phyloP scores from a whole-genome alignment of 1,140 invertebrate genomes.

The Lerema accius region DNA sequence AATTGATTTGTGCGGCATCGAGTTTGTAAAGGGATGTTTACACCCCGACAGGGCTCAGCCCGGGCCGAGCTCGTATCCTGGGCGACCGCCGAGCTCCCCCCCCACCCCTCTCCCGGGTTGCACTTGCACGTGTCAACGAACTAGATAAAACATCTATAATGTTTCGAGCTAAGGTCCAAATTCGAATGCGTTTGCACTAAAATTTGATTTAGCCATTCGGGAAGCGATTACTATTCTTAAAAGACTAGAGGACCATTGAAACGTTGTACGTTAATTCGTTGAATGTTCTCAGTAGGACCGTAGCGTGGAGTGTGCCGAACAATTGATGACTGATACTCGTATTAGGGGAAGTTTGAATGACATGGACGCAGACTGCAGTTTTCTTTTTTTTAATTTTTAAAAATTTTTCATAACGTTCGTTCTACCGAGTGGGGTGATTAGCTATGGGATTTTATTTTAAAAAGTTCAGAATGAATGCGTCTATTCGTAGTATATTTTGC shows the following conservation, averaged over 20 bases:
- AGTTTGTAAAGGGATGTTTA: conserved; percentile 48
- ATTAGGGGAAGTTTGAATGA: conserved; percentile 29
- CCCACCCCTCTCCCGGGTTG: conserved; percentile 42
- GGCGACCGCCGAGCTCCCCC: conserved; percentile 56
- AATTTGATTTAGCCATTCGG: conserved; percentile 32
- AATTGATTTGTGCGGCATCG: conserved; percentile 27
- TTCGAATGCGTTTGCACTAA: not conserved
- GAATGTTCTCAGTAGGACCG: conserved; percentile 24
- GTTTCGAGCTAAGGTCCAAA: not conserved
- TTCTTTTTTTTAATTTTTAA: conserved; percentile 8
- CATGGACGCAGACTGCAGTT: not conserved
- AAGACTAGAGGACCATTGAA: conserved; percentile 34
- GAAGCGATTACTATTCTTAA: conserved; percentile 36
- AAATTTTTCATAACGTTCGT: not conserved
- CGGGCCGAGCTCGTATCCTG: conserved; percentile 69
- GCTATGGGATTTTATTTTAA: conserved; percentile 6
- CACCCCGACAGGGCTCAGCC: conserved; percentile 53
- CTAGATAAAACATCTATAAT: conserved; percentile 9
- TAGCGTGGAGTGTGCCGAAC: conserved; percentile 19
- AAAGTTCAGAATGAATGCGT: not conserved
- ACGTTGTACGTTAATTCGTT: conserved; percentile 34
- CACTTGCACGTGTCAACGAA: conserved; percentile 49
- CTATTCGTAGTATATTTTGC: not conserved
- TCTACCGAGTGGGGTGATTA: conserved; percentile 5
- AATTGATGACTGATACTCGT: conserved; percentile 25